phyloP scores from a whole-genome alignment of 1,140 invertebrate genomes.

The Nasonia giraulti region DNA sequence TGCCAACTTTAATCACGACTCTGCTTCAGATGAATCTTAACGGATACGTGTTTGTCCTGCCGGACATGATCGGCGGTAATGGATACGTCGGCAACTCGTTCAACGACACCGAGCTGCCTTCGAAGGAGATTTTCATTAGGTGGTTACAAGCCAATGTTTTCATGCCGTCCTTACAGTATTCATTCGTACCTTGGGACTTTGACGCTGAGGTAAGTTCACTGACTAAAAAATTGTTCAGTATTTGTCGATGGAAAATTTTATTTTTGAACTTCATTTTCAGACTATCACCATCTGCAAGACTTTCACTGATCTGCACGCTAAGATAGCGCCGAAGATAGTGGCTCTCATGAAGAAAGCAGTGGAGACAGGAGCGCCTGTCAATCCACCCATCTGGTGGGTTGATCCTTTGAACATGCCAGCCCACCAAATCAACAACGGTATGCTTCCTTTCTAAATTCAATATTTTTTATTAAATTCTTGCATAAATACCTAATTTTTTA shows the following conservation, averaged over 20 bases:
- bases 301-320: constrained; percentile 82
- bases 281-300: constrained; percentile 79
- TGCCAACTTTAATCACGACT: constrained; percentile 86
- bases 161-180: constrained; percentile 92
- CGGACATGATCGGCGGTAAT: constrained; percentile 96
- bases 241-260: not conserved
- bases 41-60: constrained; percentile 90
- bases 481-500: not conserved
- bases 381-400: constrained; percentile 95
- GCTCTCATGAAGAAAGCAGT: constrained; percentile 78
- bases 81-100: constrained; percentile 78
- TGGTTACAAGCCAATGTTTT: constrained; percentile 93
- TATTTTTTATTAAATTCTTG: constrained; percentile 29
- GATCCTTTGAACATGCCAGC: constrained; percentile 81
- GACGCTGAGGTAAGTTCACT: constrained; percentile 77
- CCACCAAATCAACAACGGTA: constrained; percentile 81
- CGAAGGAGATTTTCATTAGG: constrained; percentile 89
- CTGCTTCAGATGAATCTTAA: constrained; percentile 86
- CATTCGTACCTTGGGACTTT: constrained; percentile 91
- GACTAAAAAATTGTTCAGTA: not conserved
- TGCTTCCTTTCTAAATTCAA: not conserved
- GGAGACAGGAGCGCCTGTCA: constrained; percentile 81
- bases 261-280: constrained; percentile 63
- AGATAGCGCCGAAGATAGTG: constrained; percentile 79
- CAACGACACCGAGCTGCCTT: constrained; percentile 71